Evolutionary conservation across 2,113 vertebrate species (phyloP).

Genomic region (Neolamprologus ventralis): DNA sequence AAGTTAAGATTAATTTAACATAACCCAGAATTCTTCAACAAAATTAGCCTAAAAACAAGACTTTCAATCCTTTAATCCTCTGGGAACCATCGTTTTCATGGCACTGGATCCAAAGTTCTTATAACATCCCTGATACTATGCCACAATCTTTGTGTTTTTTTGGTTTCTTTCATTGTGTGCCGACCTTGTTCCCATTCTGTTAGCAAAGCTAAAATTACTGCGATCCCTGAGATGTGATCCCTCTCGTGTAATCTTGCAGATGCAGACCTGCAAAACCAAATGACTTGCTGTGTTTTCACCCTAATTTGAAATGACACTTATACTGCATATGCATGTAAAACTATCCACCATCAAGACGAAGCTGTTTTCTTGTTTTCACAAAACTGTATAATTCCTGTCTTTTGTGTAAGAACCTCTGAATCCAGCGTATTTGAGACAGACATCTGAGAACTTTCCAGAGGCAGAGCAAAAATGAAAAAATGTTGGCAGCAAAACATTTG

Average conservation of each 20-base stretch:
- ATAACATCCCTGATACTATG: neutral
- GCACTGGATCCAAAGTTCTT: neutral
- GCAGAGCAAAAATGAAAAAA: constrained; percentile 15
- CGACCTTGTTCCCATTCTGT: neutral
- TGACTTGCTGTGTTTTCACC: neutral
- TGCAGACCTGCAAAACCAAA: neutral
- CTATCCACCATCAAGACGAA: neutral
- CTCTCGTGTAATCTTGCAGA: neutral
- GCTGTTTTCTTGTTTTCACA: neutral
- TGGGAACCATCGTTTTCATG: neutral
- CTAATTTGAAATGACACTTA: neutral
- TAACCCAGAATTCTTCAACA: neutral
- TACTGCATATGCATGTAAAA: neutral
- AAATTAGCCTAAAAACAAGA: neutral
- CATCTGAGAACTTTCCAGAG: constrained; percentile 39
- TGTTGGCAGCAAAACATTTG: constrained; percentile 28
- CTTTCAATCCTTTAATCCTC: neutral
- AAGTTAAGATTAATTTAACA: neutral
- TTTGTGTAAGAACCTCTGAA: neutral
- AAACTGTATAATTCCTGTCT: neutral
- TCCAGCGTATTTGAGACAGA: neutral
- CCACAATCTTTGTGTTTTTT: neutral
- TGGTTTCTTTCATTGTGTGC: neutral
- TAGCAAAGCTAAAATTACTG: neutral
- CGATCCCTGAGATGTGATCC: neutral